Evolutionary conservation across 2,797 vertebrate species (phyloP), one percentile per base, ranked within the genome.

Genomic region (Gallirallus australis): DNA sequence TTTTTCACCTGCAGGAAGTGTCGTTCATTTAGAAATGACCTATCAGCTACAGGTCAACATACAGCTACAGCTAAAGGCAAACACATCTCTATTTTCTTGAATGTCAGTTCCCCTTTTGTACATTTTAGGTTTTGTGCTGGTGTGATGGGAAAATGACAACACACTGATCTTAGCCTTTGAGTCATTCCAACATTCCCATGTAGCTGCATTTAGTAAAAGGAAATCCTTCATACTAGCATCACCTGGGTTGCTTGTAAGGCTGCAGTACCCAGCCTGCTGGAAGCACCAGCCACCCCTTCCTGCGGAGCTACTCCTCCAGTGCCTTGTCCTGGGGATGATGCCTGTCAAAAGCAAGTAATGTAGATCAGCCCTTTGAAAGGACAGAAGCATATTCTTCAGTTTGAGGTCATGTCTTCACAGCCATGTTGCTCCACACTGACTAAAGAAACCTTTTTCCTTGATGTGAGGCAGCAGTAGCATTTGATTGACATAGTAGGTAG

Each of bases 231-330:
- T 1, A 9, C 40, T 15, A 15, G 14, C 37, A 24, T 12, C 6
- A 27, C 53, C 13, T 5, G 28, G 54, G 40, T 23, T 53, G 31
- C 56, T 45, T 7, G 0, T 1, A 15, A 37, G 9, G 40, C n/a
- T 53, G 37, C 52, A 42, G 35, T 3, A 40, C 17, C 23, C 2
- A 0, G 25, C 20, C 28, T 35, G 24, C 20, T 2, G 0, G 59
- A n/a, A 60, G 30, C 14, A 33, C 24, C 42, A 37, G 25, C 6
- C 56, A 31, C 5, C 16, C 28, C 6, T 87, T 87, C 33, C 52
- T 4, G 64, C 35, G n/a, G 6, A 60, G 8, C 39, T 35, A 37
- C 61, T 86, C 15, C 48, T 39, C 48, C 40, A 27, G 13, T 2
- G 12, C n/a, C 45, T 50, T 27, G 12, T 30, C 57, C 60, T 37